Evolutionary conservation across 2,888 invertebrate species (phyloP).

Genomic region (Callinectes sapidus): DNA sequence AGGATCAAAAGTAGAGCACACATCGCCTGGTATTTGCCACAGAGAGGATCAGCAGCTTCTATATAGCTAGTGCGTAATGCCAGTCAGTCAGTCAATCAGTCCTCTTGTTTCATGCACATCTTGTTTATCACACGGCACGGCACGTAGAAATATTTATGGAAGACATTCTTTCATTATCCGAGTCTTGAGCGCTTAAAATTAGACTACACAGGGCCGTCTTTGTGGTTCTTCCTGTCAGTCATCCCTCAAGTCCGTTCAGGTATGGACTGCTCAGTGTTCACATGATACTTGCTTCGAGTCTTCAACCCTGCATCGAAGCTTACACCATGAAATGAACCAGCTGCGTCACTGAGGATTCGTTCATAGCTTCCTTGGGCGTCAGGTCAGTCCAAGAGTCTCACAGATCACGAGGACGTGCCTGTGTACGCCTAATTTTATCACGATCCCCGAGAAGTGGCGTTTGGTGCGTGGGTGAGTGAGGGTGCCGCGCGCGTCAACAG

Average conservation of each 20-base stretch:
- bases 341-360: too few relatives aligned
- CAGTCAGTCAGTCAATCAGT: constrained; percentile 7
- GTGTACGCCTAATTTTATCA: neutral
- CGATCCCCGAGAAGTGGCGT: neutral
- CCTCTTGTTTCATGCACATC: constrained; percentile 31
- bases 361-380: too few relatives aligned
- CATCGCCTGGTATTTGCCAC: constrained; percentile 18
- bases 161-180: constrained; percentile 26
- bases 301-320: neutral
- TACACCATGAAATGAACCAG: too few relatives aligned
- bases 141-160: constrained; percentile 3
- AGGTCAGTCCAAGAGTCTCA: too few relatives aligned
- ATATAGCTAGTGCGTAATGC: constrained; percentile 23
- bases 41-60: constrained; percentile 23
- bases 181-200: neutral
- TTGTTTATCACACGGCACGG: constrained; percentile 11
- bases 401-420: neutral
- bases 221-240: neutral
- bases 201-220: neutral
- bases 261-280: neutral
- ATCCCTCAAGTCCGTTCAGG: neutral
- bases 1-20: constrained; percentile 33
- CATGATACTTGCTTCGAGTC: neutral
- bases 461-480: constrained; percentile 7
- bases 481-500: neutral